Base-by-base conservation (phyloP, 2,797 vertebrate species). In the Hippocampus kuda region DNA sequence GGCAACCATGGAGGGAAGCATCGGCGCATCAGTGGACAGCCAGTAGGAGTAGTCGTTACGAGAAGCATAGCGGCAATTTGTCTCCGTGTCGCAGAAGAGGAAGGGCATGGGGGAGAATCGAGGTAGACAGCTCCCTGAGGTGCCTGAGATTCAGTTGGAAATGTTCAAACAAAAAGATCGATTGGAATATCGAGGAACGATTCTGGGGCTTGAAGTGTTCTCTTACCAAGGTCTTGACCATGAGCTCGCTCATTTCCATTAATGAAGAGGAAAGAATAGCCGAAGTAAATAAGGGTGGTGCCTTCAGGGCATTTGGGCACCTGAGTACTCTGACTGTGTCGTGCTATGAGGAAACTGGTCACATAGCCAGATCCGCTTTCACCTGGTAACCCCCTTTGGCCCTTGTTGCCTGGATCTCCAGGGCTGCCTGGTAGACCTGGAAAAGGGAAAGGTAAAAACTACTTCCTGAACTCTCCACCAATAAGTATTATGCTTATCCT, bases 1-100 rank as follows among this genome's bases (percentile, higher is more conserved):
- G 0, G 92, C 86, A 70, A 90, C 90, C 93, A 94, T 96, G 85
- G 78, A 93, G 81, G 88, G 80, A 0, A 93, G 92, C 91, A 94
- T 90, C 0, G 90, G 88, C 64, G 89, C 84, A 2, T 93, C 92
- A 18, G 94, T 96, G 0, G 95, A 95, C 0, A 97, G 87, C 95
- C 95, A 97, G 73, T 97, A 97, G 72, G 94, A 97, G 72, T 94
- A 94, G 78, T 95, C 94, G 63, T 94, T 95, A 81, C 94, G 91
- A 69, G 94, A 94, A 53, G 94, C 94, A 67, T 95, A 97, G 79
- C 91, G 94, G 70, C 95, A 97, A 72, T 90, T 91, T 0, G 84
- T 89, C 76, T 94, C 92, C 78, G 93, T 94, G 83, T 95, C 94
- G 77, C 94, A 97, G 89, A 95, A 95, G 89, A 97, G 92, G 86